Evolutionary conservation across 1,140 invertebrate genomes (phyloP), one percentile per base, ranked within the genome.

Genomic region (Ceratitis capitata): DNA sequence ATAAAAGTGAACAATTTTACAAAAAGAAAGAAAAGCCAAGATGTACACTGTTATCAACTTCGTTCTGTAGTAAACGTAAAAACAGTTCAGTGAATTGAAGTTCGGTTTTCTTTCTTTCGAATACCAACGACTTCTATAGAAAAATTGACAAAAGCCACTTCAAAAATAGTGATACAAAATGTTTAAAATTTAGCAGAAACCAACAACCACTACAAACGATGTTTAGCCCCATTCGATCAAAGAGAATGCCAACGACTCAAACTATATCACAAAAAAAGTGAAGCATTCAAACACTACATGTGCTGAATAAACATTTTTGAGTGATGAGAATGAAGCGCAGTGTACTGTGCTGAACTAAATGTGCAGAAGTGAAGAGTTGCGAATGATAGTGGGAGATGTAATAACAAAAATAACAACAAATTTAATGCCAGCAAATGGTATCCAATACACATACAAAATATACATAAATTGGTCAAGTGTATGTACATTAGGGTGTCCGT

Each of bases 301-400:
- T 32, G n/a, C 35, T 74, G 58, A 42, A 45, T 74, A 42, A 5
- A n/a, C 39, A 10, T 78, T 78, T 23, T 6, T n/a, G 19, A 23
- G 39, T 78, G 42, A 42, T n/a, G 35, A 19, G 42, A n/a, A 19
- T 32, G 61, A 6, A 64, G 29, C 19, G 61, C 7, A 32, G 14
- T 19, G 32, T 16, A 10, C 39, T 32, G n/a, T 19, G 10, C 3
- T 12, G 16, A 56, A 1, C 19, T 56, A 78, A 78, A 78, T 78
- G 39, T 78, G 14, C 61, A 29, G 35, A 69, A 69, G 32, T 35
- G n/a, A 78, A 78, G 39, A 78, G 39, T 78, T 78, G 69, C 69
- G n/a, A 78, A 78, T 78, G 69, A 78, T 78, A 78, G 39, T 78
- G 69, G 69, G 45, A 78, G 69, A 45, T 78, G 69, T 78, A 45